phyloP scores from a whole-genome alignment of 2,888 invertebrate species.

The Theretra japonica region DNA sequence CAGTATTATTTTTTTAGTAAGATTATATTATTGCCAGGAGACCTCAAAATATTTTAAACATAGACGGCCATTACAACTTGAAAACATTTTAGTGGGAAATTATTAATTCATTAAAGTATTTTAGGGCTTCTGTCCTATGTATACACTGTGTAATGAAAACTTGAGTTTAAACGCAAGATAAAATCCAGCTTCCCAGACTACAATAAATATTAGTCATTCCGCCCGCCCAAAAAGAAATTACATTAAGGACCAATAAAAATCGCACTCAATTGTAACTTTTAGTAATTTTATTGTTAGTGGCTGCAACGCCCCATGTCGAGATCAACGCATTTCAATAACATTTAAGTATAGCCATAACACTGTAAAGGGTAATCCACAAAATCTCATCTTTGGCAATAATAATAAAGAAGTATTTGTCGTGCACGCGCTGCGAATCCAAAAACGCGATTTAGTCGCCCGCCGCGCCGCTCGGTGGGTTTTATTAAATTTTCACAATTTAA shows the following conservation, averaged over 20 bases:
- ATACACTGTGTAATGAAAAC: not conserved
- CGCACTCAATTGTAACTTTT: conserved; percentile 32
- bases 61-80: too few species aligned
- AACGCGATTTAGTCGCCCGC: conserved; percentile 53
- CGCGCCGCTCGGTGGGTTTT: conserved; percentile 49
- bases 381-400: conserved; percentile 67
- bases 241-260: conserved; percentile 21
- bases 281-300: conserved; percentile 47
- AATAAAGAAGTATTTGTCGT: conserved; percentile 74
- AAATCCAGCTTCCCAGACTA: conserved; percentile 14
- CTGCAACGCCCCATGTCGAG: conserved; percentile 48
- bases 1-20: not conserved
- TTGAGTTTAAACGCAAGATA: not conserved
- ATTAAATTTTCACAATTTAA: conserved; percentile 52
- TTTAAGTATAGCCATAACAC: conserved; percentile 66
- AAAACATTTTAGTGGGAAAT: not conserved
- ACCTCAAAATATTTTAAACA: too few species aligned
- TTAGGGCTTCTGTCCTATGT: not conserved
- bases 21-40: not conserved
- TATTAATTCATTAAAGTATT: not conserved
- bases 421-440: conserved; percentile 67
- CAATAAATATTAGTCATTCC: conserved; percentile 15
- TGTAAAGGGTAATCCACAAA: conserved; percentile 63
- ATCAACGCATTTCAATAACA: conserved; percentile 63
- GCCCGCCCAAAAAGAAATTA: conserved; percentile 12